Evolutionary conservation across 2,888 invertebrate species (phyloP).

Genomic region (Pardosa pseudoannulata): DNA sequence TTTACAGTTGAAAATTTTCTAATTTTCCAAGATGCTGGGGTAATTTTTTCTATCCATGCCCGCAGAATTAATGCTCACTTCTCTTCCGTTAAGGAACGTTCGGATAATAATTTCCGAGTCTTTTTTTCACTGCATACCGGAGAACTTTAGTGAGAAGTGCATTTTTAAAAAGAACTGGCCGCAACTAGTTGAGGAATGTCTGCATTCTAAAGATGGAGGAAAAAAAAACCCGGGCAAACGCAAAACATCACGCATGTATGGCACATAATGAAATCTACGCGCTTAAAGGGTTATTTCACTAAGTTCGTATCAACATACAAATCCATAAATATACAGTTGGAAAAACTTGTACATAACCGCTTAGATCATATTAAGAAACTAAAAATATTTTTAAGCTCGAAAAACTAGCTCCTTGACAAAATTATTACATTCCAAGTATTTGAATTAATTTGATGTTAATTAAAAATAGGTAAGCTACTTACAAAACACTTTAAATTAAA

Average conservation of each 20-base stretch:
- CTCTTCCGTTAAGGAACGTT: slow-evolving; percentile 54
- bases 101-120: slow-evolving; percentile 50
- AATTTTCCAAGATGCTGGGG: slow-evolving; percentile 58
- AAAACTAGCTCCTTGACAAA: neutral
- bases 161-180: slow-evolving; percentile 25
- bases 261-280: slow-evolving; percentile 31
- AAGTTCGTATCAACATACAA: slow-evolving; percentile 30
- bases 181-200: slow-evolving; percentile 41
- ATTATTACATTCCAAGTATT: neutral
- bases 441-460: slow-evolving; percentile 15
- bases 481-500: neutral
- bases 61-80: slow-evolving; percentile 52
- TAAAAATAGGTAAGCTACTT: slow-evolving; percentile 12
- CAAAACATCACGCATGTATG: slow-evolving; percentile 25
- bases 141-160: slow-evolving; percentile 30
- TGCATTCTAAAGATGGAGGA: slow-evolving; percentile 25
- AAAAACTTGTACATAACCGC: neutral
- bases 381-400: neutral
- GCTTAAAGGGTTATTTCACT: slow-evolving; percentile 27
- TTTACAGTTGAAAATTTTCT: slow-evolving; percentile 71
- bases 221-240: neutral
- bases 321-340: slow-evolving; percentile 26
- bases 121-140: slow-evolving; percentile 24
- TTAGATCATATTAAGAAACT: neutral
- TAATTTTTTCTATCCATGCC: slow-evolving; percentile 30